Conservation (phyloP, 2,113 vertebrate species). For the Sphyrna mokarran region DNA sequence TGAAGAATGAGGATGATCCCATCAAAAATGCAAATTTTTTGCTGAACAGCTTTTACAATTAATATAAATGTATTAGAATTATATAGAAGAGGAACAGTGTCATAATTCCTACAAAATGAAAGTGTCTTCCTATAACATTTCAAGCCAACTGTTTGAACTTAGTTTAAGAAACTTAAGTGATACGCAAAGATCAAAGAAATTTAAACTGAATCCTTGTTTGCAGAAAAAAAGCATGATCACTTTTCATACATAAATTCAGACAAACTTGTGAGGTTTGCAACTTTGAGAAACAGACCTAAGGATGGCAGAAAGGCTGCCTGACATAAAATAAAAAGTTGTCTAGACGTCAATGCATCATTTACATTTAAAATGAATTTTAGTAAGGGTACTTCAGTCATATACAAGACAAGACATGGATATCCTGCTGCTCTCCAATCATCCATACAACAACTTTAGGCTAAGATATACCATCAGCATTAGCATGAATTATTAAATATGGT, state of each 20-base stretch:
- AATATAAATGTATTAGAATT: too few relatives aligned
- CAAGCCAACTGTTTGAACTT: too few relatives aligned
- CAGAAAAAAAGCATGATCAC: neutral
- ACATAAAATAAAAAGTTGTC: neutral
- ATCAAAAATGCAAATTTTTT: neutral
- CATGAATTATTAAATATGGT: neutral
- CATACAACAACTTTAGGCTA: neutral
- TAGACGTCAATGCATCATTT: neutral
- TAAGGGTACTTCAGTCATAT: neutral
- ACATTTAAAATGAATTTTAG: neutral
- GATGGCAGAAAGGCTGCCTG: neutral
- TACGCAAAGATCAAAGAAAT: neutral
- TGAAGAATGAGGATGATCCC: neutral
- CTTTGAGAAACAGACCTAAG: neutral
- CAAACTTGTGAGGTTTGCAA: neutral
- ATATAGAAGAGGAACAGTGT: neutral
- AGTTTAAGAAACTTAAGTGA: too few relatives aligned
- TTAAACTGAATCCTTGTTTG: neutral
- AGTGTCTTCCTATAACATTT: too few relatives aligned
- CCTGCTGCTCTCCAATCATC: too few relatives aligned
- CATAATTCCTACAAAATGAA: neutral
- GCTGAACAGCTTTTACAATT: neutral
- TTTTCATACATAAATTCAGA: neutral
- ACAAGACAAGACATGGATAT: neutral
- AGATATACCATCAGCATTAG: neutral